Conservation (phyloP, 2,113 vertebrate genomes). For the Cyanoliseus patagonus region DNA sequence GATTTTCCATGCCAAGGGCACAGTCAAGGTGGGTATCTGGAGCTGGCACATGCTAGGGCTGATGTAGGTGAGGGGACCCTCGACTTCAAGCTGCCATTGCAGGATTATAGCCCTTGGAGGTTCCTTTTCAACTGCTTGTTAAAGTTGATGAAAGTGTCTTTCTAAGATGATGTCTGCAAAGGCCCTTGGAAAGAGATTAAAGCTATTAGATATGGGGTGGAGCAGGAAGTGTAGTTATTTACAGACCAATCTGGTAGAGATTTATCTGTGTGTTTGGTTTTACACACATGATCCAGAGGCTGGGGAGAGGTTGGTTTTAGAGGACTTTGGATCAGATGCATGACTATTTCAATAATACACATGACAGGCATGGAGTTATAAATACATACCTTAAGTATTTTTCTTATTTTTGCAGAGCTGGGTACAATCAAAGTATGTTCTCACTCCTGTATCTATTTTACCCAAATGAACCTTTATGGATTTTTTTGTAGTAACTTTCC, state of each 20-base stretch:
- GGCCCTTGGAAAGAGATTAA: not conserved
- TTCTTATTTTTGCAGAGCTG: not conserved
- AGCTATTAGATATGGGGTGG: not conserved
- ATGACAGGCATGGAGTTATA: not conserved
- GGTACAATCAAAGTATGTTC: not conserved
- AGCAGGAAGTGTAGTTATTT: not conserved
- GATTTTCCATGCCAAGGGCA: not conserved
- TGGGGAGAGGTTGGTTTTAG: not conserved
- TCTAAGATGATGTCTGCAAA: not conserved
- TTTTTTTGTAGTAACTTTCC: not conserved
- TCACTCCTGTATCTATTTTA: not conserved
- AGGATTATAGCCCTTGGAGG: not conserved
- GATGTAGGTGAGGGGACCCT: not conserved
- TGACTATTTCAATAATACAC: not conserved
- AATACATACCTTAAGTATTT: not conserved
- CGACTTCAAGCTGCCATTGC: not conserved
- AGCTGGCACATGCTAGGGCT: not conserved
- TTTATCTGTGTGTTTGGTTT: not conserved
- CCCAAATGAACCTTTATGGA: not conserved
- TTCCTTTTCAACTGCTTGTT: not conserved
- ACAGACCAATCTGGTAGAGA: not conserved
- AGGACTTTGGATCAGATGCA: not conserved
- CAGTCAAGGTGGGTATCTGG: not conserved
- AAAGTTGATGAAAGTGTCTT: not conserved
- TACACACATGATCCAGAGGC: not conserved